Evolutionary conservation across 2,113 vertebrate species (phyloP).

Genomic region (Spea multiplicata): DNA sequence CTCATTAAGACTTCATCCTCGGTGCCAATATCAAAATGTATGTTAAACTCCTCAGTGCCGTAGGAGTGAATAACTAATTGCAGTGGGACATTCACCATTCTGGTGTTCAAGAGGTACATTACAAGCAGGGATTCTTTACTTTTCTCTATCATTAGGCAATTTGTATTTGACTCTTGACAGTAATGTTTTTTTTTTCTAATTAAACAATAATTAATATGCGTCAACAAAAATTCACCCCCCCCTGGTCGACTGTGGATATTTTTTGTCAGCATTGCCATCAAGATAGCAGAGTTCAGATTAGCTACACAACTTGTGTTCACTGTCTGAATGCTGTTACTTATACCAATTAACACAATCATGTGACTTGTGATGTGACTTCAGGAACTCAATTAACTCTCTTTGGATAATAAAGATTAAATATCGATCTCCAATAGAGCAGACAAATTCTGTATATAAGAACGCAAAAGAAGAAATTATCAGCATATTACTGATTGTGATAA

Average conservation of each 20-base stretch:
- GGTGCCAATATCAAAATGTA: constrained; percentile 18
- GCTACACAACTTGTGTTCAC: constrained; percentile 6
- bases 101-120: not conserved
- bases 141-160: constrained; percentile 5
- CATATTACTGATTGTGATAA: no score
- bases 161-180: constrained; percentile 2
- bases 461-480: no score
- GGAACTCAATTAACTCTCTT: constrained; percentile 8
- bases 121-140: not conserved
- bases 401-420: not conserved
- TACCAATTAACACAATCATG: constrained; percentile 12
- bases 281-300: constrained; percentile 17
- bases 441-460: not conserved
- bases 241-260: not conserved
- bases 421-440: no score
- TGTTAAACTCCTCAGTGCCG: not conserved
- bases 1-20: not conserved
- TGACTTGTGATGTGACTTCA: not conserved
- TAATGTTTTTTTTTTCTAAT: constrained; percentile 14
- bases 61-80: not conserved
- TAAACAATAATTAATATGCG: constrained; percentile 24
- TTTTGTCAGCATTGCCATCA: constrained; percentile 2
- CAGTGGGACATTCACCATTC: not conserved
- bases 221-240: constrained; percentile 4
- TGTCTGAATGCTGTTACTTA: not conserved